Percentiles rank a stretch among this genome's conserved stretches.
Conservation (phyloP, 2,888 invertebrate genomes). For the Nemotelus pantherinus region DNA sequence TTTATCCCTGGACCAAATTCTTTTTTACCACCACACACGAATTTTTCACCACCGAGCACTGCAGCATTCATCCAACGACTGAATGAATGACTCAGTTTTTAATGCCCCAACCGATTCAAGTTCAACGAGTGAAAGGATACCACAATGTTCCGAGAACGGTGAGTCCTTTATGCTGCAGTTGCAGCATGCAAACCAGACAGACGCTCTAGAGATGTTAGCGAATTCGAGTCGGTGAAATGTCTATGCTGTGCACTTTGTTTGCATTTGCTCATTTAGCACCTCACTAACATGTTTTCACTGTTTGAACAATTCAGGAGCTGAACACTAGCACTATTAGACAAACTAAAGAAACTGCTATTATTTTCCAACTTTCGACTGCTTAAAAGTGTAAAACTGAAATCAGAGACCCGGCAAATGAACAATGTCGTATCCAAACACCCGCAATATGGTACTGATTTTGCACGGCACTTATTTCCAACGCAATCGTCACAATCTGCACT, state of each 20-base stretch:
- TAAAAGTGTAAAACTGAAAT: too few relatives aligned
- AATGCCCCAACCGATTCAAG: neutral
- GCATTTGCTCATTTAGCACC: slow-evolving; percentile 35
- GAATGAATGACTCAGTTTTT: slow-evolving; percentile 2
- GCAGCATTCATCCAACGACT: slow-evolving; percentile 19
- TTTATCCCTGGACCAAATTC: too few relatives aligned
- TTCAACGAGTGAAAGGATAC: neutral
- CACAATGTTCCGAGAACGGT: neutral
- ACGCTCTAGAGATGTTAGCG: neutral
- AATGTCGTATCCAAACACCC: too few relatives aligned
- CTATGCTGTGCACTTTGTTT: neutral
- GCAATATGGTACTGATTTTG: too few relatives aligned
- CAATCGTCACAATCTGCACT: too few relatives aligned
- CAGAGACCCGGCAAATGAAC: too few relatives aligned
- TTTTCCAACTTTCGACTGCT: too few relatives aligned
- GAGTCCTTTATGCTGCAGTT: slow-evolving; percentile 9
- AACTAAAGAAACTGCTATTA: too few relatives aligned
- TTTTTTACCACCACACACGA: too few relatives aligned
- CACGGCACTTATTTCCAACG: too few relatives aligned
- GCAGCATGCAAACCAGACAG: slow-evolving; percentile 2
- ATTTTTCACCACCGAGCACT: neutral
- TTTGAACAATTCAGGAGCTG: neutral
- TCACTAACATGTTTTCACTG: neutral
- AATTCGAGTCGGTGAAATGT: too few relatives aligned
- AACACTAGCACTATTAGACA: neutral